Base-by-base conservation (phyloP, 2,113 vertebrate genomes). In the Talpa occidentalis region DNA sequence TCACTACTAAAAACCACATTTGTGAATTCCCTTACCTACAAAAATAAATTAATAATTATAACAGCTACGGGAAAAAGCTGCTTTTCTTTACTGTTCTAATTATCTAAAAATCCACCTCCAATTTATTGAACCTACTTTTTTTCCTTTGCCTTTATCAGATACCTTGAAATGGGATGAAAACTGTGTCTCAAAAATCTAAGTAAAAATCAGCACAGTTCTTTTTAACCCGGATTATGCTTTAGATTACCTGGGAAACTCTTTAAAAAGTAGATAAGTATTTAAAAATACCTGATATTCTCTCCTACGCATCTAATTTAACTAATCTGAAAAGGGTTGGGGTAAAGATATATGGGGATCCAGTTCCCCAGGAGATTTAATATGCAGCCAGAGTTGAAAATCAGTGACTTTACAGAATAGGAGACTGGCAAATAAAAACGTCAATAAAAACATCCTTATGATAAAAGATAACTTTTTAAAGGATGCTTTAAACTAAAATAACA, bases 261-360 rank as follows among this genome's bases (percentile, higher is more conserved):
- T 52, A 52, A 10, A 52, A 52, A 52, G 15, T 52, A 52, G 49
- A 52, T 84, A 44, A 44, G 44, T 44, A 44, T 44, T 44, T 35
- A 69, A 19, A 82, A n/a, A 72, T 56, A 32, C 3, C 42, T 93
- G 32, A 49, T 26, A 67, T 26, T 81, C 54, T 86, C 47, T 73
- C 40, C 52, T 47, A 87, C 47, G 78, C 95, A 83, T 94, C 42
- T 69, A 26, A 74, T 84, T 87, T 87, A 88, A 88, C 52, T 56
- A 24, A 28, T 59, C 44, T 85, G 17, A 0, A 15, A 22, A 60
- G 28, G 14, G 32, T 35, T 73, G 12, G 32, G 67, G 2, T 4
- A 88, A 91, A 79, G 15, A 16, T 80, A 54, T 42, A 9, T 6
- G 37, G 7, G 52, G 37, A 49, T 24, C 12, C 16, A 26, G 12